Evolutionary conservation across 2,113 vertebrate genomes (phyloP), one percentile per base, ranked within the genome.

Genomic region (Stegastes partitus): DNA sequence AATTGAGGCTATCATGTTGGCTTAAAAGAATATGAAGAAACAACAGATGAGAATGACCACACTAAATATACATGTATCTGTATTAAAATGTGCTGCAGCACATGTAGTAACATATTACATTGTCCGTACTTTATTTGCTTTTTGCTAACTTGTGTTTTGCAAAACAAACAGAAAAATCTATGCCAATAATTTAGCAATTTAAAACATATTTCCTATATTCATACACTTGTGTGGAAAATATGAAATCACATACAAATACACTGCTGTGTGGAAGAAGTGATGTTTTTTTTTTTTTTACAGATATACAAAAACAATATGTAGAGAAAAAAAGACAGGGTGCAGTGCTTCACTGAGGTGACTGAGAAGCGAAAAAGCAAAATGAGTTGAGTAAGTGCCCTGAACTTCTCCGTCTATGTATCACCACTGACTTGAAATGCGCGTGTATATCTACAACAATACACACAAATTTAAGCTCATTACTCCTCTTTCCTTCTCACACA

Each of bases 211-310:
- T 1, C 26, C 2, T n/a, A 23, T 56, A 42, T 67, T 26, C 12
- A 26, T 51, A 26, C 0, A 12, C 23, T 56, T n/a, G n/a, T n/a
- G n/a, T n/a, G n/a, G n/a, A n/a, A n/a, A n/a, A n/a, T n/a, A n/a
- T n/a, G 50, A 28, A 62, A 26, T 68, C 31, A 34, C 18, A 45
- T 42, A 21, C 23, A 47, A 83, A 67, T 59, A 66, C 39, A 42
- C n/a, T 73, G 78, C 28, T 65, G 10, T 57, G 59, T 53, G 81
- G 42, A 25, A 68, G 23, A 69, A 51, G 63, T 73, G n/a, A n/a
- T n/a, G n/a, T n/a, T n/a, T n/a, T n/a, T n/a, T n/a, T 77, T 79
- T 72, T 9, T 34, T 34, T 34, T 7, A 15, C 39, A 42, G 39
- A 42, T 12, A 3, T 4, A 15, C 39, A 2, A 42, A 42, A 42